Conservation (phyloP, 2,888 invertebrate genomes). For the Carterocephalus palaemon region DNA sequence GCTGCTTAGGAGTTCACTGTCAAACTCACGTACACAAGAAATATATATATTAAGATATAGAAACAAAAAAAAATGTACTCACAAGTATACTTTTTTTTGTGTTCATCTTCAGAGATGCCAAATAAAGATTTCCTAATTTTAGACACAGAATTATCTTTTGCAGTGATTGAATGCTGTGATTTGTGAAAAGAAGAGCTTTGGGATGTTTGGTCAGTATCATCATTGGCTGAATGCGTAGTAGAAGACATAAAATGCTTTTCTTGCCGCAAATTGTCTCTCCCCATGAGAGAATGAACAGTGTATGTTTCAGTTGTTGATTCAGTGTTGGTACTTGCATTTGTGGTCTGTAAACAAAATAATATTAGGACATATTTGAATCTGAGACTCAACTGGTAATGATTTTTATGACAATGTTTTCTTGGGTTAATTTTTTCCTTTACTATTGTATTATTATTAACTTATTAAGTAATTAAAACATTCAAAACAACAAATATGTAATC, state of each 20-base stretch:
- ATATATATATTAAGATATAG: not conserved
- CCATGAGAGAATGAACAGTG: conserved; percentile 37
- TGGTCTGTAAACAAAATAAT: conserved; percentile 38
- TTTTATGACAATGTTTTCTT: no score
- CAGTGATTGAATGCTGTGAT: conserved; percentile 41
- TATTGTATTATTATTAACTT: no score
- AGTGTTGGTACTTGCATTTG: conserved; percentile 34
- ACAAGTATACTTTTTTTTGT: not conserved
- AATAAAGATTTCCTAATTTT: conserved; percentile 56
- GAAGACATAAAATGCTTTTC: conserved; percentile 43
- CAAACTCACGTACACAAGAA: no score
- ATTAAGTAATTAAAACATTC: no score
- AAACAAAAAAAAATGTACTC: not conserved
- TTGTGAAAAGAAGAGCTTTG: conserved; percentile 36
- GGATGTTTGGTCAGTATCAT: conserved; percentile 40
- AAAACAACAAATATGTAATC: no score
- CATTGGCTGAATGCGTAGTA: conserved; percentile 37
- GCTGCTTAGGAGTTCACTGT: no score
- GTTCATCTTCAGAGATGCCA: conserved; percentile 20
- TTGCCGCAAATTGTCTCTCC: conserved; percentile 36
- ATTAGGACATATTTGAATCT: not conserved
- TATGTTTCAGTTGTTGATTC: conserved; percentile 38
- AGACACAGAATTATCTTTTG: conserved; percentile 40
- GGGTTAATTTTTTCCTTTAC: no score
- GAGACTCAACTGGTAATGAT: no score